These are phyloP conservation scores for Murina feae DNA, from an alignment of 2,113 vertebrate species.

Conservation along the genomic window DNA sequence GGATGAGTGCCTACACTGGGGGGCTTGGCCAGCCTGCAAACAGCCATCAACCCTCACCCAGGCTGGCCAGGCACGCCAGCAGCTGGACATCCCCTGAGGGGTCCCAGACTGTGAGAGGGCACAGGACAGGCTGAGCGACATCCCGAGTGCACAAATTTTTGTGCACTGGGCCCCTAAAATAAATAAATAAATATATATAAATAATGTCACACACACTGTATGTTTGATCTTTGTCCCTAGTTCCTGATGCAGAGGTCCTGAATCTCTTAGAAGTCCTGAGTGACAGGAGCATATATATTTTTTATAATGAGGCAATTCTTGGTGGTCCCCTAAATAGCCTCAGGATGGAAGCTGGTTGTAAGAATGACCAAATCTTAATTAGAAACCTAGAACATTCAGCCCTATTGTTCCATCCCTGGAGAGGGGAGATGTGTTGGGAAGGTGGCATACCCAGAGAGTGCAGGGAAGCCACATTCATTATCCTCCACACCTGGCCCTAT, in stretches of 20 bases:
- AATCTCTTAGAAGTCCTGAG: background rate
- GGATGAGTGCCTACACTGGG: too few relatives aligned
- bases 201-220: too few relatives aligned
- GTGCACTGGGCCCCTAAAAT: too few relatives aligned
- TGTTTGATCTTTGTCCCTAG: background rate
- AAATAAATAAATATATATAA: too few relatives aligned
- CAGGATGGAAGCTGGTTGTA: background rate
- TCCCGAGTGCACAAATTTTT: too few relatives aligned
- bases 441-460: fast-evolving
- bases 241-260: background rate
- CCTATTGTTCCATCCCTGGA: fast-evolving
- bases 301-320: background rate
- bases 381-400: background rate
- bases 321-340: background rate
- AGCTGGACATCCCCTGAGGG: too few relatives aligned
- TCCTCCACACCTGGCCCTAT: background rate
- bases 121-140: too few relatives aligned
- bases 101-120: too few relatives aligned
- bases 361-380: background rate
- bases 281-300: background rate
- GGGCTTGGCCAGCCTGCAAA: too few relatives aligned
- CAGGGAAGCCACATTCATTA: too few relatives aligned
- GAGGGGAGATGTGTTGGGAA: background rate
- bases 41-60: too few relatives aligned
- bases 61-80: too few relatives aligned